Evolutionary conservation across 2,888 invertebrate genomes (phyloP), one percentile per base, ranked within the genome.

Genomic region (Limnephilus rhombicus): DNA sequence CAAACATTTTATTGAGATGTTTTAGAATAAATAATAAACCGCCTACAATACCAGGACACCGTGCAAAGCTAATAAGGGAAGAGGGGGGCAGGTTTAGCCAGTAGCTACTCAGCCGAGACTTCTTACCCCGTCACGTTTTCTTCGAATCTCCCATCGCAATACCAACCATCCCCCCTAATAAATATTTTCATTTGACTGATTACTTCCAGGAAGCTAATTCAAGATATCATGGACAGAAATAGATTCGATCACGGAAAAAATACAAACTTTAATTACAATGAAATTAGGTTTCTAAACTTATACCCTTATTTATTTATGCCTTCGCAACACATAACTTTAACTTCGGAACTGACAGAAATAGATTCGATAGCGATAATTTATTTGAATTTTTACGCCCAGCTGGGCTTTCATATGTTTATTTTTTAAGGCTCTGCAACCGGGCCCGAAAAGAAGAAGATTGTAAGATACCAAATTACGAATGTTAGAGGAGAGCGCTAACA

Each of bases 151-250:
- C n/a, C 68, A 7, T 68, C 7, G 68, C n/a, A 68, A 24, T 68
- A 68, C 24, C 68, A 68, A 68, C 68, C 4, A 68, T 24, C 24
- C 53, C 53, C 53, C 24, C 1, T n/a, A 68, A 24, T 24, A 24
- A 68, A 68, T 68, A 68, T 68, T n/a, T 68, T 68, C 68, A n/a
- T 68, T 68, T n/a, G 68, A 68, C 68, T 68, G 68, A 68, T 68
- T 68, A 68, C 24, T n/a, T 68, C 5, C 68, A 68, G 68, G 53
- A 53, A 24, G 68, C 68, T 68, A 68, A 68, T 68, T n/a, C 24
- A 68, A 3, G 68, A 18, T 68, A 24, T 68, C 24, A 11, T 9
- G 68, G 7, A 68, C 68, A 1, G 68, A 68, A 68, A 68, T 68
- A 68, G 68, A 68, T 68, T 24, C 68, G 68, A 9, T n/a, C 68